Evolutionary conservation across 30 jellyfish, hydroid and myxozoan species (phyloP), one percentile per base, ranked within the genome.

Genomic region (Morbakka virulenta): DNA sequence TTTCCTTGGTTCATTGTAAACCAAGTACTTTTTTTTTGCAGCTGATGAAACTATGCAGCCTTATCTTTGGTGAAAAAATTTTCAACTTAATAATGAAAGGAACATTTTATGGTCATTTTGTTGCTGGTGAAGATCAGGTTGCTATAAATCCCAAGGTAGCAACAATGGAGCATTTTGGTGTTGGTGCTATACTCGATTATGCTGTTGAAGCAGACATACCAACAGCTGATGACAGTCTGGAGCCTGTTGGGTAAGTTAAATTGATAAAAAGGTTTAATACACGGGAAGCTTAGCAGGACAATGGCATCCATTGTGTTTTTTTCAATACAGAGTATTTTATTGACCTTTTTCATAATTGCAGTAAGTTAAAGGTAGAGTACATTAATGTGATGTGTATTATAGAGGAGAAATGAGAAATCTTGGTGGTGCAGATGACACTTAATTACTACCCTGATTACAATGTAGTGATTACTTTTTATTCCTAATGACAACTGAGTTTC

Each of bases 171-270:
- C 67, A 61, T 67, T 84, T 67, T 74, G 96, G 96, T 0, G 96
- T 91, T 66, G 98, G 98, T 48, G 98, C 96, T 9, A 91, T 91
- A 23, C 53, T 91, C 52, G 98, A 91, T 64, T 91, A 91, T 62
- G 98, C 98, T 0, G 98, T 91, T 2, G 98, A 91, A 74, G 94
- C 98, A 1, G 98, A 91, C 65, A 77, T 91, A 73, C 97, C 97
- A 2, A 28, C 50, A 34, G 25, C 77, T 2, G 64, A 35, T 28
- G n/a, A n/a, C n/a, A n/a, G n/a, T n/a, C n/a, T n/a, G n/a, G 71
- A 57, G 24, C 71, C 71, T 57, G 71, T 57, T 9, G 71, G 71
- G 71, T 57, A 21, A 21, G 71, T 11, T 4, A 11, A 11, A n/a
- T n/a, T n/a, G n/a, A n/a, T n/a, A n/a, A n/a, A n/a, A n/a, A n/a